Conservation (phyloP, 2,888 invertebrate genomes). For the Apeira syringaria region DNA sequence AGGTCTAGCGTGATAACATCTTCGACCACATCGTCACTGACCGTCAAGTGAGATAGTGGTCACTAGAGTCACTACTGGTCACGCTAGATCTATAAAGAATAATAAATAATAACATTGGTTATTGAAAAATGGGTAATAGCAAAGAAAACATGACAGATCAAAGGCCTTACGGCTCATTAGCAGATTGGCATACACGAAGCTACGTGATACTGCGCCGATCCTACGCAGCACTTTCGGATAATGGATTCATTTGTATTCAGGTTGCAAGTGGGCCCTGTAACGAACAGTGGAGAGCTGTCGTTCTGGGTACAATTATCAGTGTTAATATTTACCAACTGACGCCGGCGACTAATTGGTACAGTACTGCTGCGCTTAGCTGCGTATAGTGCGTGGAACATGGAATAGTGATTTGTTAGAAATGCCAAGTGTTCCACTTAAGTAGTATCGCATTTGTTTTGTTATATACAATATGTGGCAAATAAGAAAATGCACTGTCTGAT, state of each 20-base stretch:
- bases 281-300: constrained; percentile 78
- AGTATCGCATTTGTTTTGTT: too few species aligned
- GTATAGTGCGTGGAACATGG: constrained; percentile 9
- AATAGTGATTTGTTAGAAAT: too few species aligned
- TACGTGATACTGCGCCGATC: constrained; percentile 67
- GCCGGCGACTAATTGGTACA: constrained; percentile 73
- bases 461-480: too few species aligned
- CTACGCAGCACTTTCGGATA: constrained; percentile 72
- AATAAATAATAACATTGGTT: too few species aligned
- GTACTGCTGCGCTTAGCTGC: constrained; percentile 48
- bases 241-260: constrained; percentile 82
- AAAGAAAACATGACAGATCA: constrained; percentile 24
- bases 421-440: too few species aligned
- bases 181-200: constrained; percentile 48
- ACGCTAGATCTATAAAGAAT: too few species aligned
- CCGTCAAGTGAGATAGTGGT: too few species aligned
- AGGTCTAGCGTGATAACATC: too few species aligned
- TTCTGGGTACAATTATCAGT: constrained; percentile 78
- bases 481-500: too few species aligned
- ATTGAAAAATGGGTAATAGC: too few species aligned
- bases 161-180: constrained; percentile 40
- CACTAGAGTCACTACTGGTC: too few species aligned
- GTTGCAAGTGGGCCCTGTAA: constrained; percentile 74
- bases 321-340: constrained; percentile 82
- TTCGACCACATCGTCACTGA: too few species aligned